Percentiles rank a stretch among this genome's conserved stretches.
Evolutionary conservation across 2,888 invertebrate genomes (phyloP).

Genomic region (Bedellia somnulentella): DNA sequence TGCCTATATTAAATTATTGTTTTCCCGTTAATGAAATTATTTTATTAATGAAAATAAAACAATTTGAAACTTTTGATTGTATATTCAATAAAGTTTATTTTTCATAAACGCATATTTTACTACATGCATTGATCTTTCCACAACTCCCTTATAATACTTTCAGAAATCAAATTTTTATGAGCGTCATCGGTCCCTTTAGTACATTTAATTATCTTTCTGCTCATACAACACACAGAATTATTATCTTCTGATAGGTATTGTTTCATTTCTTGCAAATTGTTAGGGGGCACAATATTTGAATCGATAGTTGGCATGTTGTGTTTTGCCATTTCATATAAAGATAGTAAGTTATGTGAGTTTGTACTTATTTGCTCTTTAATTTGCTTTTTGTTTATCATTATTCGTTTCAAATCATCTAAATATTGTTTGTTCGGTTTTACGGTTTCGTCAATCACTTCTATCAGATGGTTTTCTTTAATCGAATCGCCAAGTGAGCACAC

Average conservation of each 20-base stretch:
- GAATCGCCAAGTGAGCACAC: too few relatives aligned
- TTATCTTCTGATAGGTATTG: slow-evolving; percentile 28
- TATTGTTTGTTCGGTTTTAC: slow-evolving; percentile 33
- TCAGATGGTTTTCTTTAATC: slow-evolving; percentile 36
- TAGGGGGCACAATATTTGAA: slow-evolving; percentile 23
- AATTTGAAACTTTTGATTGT: too few relatives aligned
- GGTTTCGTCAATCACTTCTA: slow-evolving; percentile 39
- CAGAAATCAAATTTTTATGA: too few relatives aligned
- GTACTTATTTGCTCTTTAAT: slow-evolving; percentile 18
- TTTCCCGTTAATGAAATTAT: too few relatives aligned
- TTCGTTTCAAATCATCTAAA: slow-evolving; percentile 29
- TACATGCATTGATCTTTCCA: too few relatives aligned
- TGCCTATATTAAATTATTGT: too few relatives aligned
- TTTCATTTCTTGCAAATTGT: slow-evolving; percentile 31
- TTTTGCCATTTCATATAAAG: slow-evolving; percentile 34
- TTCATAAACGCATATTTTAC: too few relatives aligned
- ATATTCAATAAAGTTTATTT: too few relatives aligned
- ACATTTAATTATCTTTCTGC: slow-evolving; percentile 19
- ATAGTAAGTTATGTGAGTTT: slow-evolving; percentile 23
- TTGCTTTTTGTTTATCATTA: slow-evolving; percentile 24
- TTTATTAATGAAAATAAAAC: too few relatives aligned
- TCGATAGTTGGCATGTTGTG: slow-evolving; percentile 17
- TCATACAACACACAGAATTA: slow-evolving; percentile 27
- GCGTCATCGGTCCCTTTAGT: slow-evolving; percentile 7
- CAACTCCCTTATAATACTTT: slow-evolving; percentile 25